Evolutionary conservation across 2,797 vertebrate species (phyloP), one percentile per base, ranked within the genome.

Genomic region (Lemur catta): DNA sequence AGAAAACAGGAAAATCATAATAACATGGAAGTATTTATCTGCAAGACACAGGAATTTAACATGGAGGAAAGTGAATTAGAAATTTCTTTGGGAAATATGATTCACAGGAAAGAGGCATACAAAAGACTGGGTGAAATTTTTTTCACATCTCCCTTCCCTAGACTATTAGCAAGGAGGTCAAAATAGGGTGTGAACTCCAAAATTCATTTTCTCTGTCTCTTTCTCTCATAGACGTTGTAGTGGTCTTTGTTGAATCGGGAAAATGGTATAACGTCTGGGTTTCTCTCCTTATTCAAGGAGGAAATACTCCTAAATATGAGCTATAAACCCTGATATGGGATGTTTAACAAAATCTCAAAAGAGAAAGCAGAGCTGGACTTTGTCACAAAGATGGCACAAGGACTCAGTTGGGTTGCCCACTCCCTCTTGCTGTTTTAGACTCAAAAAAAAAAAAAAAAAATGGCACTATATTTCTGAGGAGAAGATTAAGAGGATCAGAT

Each of bases 51-150:
- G 35, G 2, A 63, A 71, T 17, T 81, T 74, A 71, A 71, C 8
- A 43, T 26, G 41, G 48, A 88, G 20, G 57, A 67, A 63, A 97
- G 88, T 38, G 28, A 86, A 17, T 52, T 63, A 65, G 41, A 52
- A 0, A 2, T 35, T 17, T 65, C 30, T 80, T 76, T 63, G 15
- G 22, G 11, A 46, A 93, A 91, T 61, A 14, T 61, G 20, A 18
- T 33, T 86, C 43, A 50, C 4, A 79, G 74, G 15, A 84, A 76
- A 89, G 55, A 86, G 22, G 8, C 2, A 10, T 4, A 63, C 4
- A 3, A 12, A 95, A 72, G 22, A n/a, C 2, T 17, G 61, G 35
- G 28, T 26, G 30, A 41, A 55, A 1, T 79, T 20, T 87, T 43
- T 43, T 38, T n/a, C 43, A 26, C 2, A 71, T 5, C 13, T 0